These are phyloP conservation scores for Carposina sasakii DNA, from an alignment of 1,140 invertebrate genomes.

Conservation along the genomic window DNA sequence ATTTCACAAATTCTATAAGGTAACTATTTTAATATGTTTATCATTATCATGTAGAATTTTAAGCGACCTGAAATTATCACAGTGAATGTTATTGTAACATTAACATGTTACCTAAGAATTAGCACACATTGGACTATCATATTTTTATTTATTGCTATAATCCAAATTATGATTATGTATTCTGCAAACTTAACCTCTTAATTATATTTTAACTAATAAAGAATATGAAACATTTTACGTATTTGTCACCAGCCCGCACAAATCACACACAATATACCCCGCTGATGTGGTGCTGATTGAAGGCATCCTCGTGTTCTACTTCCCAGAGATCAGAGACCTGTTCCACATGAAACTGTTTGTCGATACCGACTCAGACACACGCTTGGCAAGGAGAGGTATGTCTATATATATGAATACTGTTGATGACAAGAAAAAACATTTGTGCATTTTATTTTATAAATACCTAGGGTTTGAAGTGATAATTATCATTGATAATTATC, in stretches of 20 bases:
- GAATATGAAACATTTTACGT: no score
- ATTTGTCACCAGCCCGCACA: constrained; percentile 72
- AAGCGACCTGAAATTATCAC: background rate
- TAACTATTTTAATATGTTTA: constrained; percentile 31
- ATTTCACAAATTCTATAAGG: constrained; percentile 75
- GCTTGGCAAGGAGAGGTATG: constrained; percentile 93
- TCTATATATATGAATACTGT: no score
- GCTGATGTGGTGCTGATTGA: constrained; percentile 98
- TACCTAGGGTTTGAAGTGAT: no score
- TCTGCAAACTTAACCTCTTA: no score
- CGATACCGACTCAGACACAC: constrained; percentile 98
- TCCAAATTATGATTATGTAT: no score
- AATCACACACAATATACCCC: constrained; percentile 91
- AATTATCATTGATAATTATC: no score
- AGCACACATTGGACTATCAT: no score
- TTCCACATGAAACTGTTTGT: constrained; percentile 99
- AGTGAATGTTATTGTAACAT: background rate
- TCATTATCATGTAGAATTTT: background rate
- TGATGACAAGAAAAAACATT: no score
- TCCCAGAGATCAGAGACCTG: constrained; percentile 92
- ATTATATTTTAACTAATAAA: no score
- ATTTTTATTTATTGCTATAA: no score
- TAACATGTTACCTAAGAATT: no score
- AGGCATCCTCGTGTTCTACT: constrained; percentile 98
- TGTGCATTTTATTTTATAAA: no score